Conservation (phyloP, 2,113 vertebrate genomes). For the Lepus europaeus region DNA sequence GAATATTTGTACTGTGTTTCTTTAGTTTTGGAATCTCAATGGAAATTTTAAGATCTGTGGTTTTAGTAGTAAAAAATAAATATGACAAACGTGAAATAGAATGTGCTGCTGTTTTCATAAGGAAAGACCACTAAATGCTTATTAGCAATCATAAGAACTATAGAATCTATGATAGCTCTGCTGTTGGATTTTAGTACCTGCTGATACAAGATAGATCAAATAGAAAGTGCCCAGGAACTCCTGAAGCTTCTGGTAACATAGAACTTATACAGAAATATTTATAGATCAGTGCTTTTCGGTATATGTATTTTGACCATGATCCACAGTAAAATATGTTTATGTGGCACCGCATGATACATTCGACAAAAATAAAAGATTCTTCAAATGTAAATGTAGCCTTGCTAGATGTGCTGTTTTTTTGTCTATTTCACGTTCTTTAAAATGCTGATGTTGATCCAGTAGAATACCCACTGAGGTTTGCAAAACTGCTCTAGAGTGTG, state of each 20-base stretch:
- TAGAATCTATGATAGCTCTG: not conserved
- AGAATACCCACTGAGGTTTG: not conserved
- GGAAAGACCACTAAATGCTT: not conserved
- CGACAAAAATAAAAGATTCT: slow-evolving; percentile 24
- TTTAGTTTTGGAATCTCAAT: slow-evolving; percentile 38
- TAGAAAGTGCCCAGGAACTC: not conserved
- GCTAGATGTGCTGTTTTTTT: not conserved
- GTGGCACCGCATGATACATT: not conserved
- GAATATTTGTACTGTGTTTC: slow-evolving; percentile 48
- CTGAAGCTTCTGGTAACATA: not conserved
- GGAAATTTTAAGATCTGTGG: slow-evolving; percentile 2
- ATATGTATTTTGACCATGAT: not conserved
- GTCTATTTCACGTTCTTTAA: not conserved
- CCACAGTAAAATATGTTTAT: not conserved
- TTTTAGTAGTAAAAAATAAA: slow-evolving; percentile 34
- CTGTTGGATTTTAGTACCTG: not conserved
- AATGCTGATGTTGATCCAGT: not conserved
- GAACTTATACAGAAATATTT: not conserved
- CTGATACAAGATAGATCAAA: not conserved
- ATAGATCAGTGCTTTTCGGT: not conserved
- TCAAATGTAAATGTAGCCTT: not conserved
- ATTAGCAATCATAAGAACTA: not conserved
- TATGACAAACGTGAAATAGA: not conserved
- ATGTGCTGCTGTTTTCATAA: slow-evolving; percentile 16
- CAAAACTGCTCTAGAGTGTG: not conserved